phyloP scores from a whole-genome alignment of 1,140 invertebrate genomes.

The Zaprionus camerounensis region DNA sequence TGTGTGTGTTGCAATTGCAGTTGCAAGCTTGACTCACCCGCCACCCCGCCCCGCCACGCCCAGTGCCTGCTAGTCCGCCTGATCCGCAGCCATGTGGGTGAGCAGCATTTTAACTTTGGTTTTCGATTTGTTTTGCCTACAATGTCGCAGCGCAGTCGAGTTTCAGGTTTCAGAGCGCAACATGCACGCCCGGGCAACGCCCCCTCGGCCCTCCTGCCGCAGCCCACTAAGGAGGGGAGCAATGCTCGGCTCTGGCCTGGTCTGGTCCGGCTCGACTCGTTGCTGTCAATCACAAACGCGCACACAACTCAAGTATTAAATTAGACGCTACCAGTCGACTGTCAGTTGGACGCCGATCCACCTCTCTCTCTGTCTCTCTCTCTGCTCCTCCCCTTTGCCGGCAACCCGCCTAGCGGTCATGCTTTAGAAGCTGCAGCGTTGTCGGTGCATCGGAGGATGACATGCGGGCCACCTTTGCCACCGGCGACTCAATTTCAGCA shows the following conservation, averaged over 20 bases:
- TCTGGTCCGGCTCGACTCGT: conserved; percentile 18
- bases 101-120: conserved; percentile 82
- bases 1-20: conserved; percentile 13
- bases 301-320: conserved; percentile 79
- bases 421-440: conserved; percentile 80
- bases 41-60: neutral
- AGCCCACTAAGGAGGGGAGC: neutral
- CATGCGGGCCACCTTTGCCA: conserved; percentile 72
- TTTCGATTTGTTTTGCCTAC: conserved; percentile 67
- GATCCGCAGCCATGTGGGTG: conserved; percentile 75
- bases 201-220: conserved; percentile 9
- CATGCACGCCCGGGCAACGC: conserved; percentile 42
- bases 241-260: neutral
- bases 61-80: neutral
- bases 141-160: conserved; percentile 32
- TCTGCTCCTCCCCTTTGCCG: neutral
- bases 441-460: conserved; percentile 72
- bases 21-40: conserved; percentile 1
- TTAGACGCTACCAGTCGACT: conserved; percentile 53
- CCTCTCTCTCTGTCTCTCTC: conserved; percentile 9
- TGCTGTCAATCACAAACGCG: conserved; percentile 80
- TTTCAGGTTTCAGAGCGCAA: conserved; percentile 65
- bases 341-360: neutral
- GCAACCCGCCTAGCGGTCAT: conserved; percentile 64
- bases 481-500: conserved; percentile 74